Evolutionary conservation across 2,797 vertebrate genomes (phyloP), one percentile per base, ranked within the genome.

Genomic region (Typhlichthys eigenmanni): DNA sequence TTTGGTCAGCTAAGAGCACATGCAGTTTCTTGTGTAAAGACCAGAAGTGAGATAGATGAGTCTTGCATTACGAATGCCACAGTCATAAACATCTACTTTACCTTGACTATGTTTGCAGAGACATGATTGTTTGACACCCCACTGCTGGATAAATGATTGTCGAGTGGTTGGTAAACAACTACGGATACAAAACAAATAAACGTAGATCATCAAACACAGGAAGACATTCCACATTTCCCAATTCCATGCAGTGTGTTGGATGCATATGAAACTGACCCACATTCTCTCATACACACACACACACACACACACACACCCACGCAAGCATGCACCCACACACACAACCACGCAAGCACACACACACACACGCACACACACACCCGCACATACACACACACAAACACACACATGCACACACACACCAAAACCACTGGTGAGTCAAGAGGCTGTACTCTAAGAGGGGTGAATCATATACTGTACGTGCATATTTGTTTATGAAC

Each of bases 381-480:
- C 17, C 17, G 17, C 1, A 17, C 17, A 17, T 17, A 17, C 54
- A 34, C 54, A 34, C 54, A 55, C 24, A 53, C 52, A 54, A 19
- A 54, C 51, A 53, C 53, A 32, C 54, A 56, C 32, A 43, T n/a
- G 14, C 12, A 55, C 19, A 55, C 12, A 29, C 12, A 13, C 24
- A 32, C 13, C 11, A 51, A 79, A 76, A 76, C 64, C 62, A 59
- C 70, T 45, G 55, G 57, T 59, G 50, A 46, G 51, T 51, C 61
- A 64, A 38, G 50, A 60, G 47, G 69, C 38, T 43, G 55, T 70
- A 59, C 48, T 66, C 49, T 7, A 52, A 71, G 34, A 59, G 68
- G 8, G 32, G 19, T 81, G 84, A 86, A 47, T 83, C 85, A 84
- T 14, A 45, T 14, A 57, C 47, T 14, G 16, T 38, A 57, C 46